These are phyloP conservation scores for Phthorimaea operculella DNA, from an alignment of 1,140 invertebrate species.

Conservation along the genomic window DNA sequence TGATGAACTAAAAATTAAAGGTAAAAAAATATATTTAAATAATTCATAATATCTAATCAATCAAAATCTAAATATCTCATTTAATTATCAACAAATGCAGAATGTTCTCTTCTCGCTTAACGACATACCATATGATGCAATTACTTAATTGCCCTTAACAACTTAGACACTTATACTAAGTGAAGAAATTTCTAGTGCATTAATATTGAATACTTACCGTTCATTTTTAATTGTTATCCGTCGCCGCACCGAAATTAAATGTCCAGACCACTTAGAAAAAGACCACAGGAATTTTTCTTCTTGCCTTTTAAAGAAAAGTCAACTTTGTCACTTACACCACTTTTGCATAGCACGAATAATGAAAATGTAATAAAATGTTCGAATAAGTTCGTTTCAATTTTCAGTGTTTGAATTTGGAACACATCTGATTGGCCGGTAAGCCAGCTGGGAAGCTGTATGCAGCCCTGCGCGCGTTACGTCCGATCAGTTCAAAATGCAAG, in stretches of 20 bases:
- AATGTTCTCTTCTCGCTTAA: not conserved
- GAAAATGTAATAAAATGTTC: not conserved
- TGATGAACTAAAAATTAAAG: too few species aligned
- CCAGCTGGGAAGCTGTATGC: not conserved
- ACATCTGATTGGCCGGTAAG: not conserved
- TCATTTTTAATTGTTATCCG: not conserved
- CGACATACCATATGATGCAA: not conserved
- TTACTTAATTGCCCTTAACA: not conserved
- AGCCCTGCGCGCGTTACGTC: not conserved
- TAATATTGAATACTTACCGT: not conserved
- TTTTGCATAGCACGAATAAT: too few species aligned
- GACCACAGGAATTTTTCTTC: too few species aligned
- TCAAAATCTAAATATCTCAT: too few species aligned
- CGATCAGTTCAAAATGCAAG: slow-evolving; percentile 3
- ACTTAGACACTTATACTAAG: not conserved
- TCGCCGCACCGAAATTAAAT: not conserved
- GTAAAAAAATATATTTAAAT: too few species aligned
- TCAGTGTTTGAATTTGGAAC: not conserved
- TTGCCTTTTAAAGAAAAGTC: too few species aligned
- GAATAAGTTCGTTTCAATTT: not conserved
- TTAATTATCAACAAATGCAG: not conserved
- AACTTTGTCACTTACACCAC: too few species aligned
- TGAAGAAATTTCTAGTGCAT: not conserved
- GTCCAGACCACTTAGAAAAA: not conserved
- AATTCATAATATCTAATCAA: too few species aligned